Conservation (phyloP, 2,113 vertebrate species). For the Butorides virescens region DNA sequence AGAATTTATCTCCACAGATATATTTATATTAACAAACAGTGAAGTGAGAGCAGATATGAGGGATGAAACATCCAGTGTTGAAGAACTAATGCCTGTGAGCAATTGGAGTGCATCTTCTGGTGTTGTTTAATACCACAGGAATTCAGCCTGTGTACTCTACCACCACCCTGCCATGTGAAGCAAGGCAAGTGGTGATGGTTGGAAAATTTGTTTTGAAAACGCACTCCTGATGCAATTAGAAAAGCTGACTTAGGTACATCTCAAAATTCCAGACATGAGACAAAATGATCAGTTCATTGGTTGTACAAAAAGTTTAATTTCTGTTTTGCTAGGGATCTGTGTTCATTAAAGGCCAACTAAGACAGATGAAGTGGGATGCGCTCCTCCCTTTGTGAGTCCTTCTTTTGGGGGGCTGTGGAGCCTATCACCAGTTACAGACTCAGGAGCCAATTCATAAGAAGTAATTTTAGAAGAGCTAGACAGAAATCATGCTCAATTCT, state of each 20-base stretch:
- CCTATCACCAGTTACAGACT: too few species aligned
- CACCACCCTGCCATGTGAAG: not conserved
- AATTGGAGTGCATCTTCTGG: not conserved
- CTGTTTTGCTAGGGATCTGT: not conserved
- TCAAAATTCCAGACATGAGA: not conserved
- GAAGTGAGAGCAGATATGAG: not conserved
- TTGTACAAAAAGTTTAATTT: not conserved
- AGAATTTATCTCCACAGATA: not conserved
- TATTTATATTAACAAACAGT: not conserved
- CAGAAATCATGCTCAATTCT: too few species aligned
- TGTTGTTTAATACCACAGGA: not conserved
- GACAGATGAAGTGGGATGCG: not conserved
- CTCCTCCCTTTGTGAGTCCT: not conserved
- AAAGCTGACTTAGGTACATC: not conserved
- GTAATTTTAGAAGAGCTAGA: too few species aligned
- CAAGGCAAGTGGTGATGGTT: not conserved
- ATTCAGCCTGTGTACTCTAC: not conserved
- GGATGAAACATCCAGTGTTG: not conserved
- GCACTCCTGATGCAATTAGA: not conserved
- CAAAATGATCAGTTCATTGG: fast-evolving
- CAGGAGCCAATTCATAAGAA: too few species aligned
- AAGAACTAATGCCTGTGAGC: not conserved
- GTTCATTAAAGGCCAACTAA: not conserved
- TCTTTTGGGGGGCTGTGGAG: too few species aligned
- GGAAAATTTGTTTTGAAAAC: not conserved